A percentile compares a stretch with the other conserved stretches of the same genome.
Conservation (phyloP, 1,140 invertebrate species). For the Amyelois transitella region DNA sequence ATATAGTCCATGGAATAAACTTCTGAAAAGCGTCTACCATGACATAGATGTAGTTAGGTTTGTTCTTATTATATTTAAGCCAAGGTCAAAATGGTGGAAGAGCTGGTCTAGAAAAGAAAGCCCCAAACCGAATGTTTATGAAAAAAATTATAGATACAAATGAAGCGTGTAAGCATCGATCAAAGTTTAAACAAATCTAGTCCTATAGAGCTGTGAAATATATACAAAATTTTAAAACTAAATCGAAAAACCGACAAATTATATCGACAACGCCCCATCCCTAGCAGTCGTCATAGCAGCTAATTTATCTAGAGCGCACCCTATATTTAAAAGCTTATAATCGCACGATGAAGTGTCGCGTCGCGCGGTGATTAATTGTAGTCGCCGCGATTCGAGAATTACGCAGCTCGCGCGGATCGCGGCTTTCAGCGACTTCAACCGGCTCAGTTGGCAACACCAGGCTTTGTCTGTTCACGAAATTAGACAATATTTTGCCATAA, state of each 20-base stretch:
- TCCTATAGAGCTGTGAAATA: no score
- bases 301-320: constrained; percentile 63
- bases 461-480: background rate
- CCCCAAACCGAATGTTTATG: no score
- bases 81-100: no score
- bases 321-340: constrained; percentile 66
- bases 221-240: no score
- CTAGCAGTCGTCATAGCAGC: constrained; percentile 45
- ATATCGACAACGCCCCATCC: constrained; percentile 21
- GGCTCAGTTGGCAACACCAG: background rate
- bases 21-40: no score
- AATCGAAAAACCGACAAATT: background rate
- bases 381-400: constrained; percentile 4
- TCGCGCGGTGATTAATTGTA: constrained; percentile 58
- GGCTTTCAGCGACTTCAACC: background rate
- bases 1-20: no score
- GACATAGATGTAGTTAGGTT: no score
- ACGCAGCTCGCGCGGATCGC: background rate
- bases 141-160: no score
- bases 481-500: background rate
- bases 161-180: no score
- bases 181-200: no score
- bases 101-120: no score
- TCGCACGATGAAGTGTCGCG: constrained; percentile 61
- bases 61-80: no score